Evolutionary conservation across 2,113 vertebrate genomes (phyloP), one percentile per base, ranked within the genome.

Genomic region (Erinaceus europaeus): DNA sequence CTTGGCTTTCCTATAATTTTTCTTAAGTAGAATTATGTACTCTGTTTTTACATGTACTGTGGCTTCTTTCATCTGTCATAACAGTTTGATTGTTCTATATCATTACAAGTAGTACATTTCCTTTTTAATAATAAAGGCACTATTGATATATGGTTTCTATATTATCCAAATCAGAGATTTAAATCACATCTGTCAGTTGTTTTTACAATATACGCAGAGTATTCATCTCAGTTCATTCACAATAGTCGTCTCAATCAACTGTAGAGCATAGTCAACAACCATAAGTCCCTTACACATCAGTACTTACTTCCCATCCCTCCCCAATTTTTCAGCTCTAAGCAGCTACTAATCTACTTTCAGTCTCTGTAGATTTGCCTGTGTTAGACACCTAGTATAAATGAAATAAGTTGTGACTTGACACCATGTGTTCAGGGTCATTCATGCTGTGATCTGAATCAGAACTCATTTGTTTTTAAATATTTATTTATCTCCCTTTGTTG

Each of bases 331-430:
- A 50, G 17, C 29, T 68, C 25, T 34, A 48, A 21, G 5, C 42
- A 80, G 3, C 15, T 17, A 36, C 61, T 71, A 17, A 62, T 57
- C 32, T 87, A 14, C 32, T 84, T 52, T 71, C 18, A 55, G 6
- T 77, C 21, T 76, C 5, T 85, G 1, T 64, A 69, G 75, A 32
- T 76, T 72, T 55, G 4, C 15, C 46, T 71, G 0, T 36, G 46
- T 48, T 84, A 15, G n/a, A 40, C n/a, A 34, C 86, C 77, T 89
- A n/a, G n/a, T 75, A 25, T 76, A 80, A 59, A 42, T 80, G 32
- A 15, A 84, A 77, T 76, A 23, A 25, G 2, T 55, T 65, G 13
- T 53, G 17, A 82, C 48, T 73, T 75, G 61, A 13, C 5, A 4
- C 72, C 46, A 50, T 74, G 29, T 53, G 84, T 82, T 46, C 82